Evolutionary conservation across 2,113 vertebrate species (phyloP).

Genomic region (Hippocampus mohnikei): DNA sequence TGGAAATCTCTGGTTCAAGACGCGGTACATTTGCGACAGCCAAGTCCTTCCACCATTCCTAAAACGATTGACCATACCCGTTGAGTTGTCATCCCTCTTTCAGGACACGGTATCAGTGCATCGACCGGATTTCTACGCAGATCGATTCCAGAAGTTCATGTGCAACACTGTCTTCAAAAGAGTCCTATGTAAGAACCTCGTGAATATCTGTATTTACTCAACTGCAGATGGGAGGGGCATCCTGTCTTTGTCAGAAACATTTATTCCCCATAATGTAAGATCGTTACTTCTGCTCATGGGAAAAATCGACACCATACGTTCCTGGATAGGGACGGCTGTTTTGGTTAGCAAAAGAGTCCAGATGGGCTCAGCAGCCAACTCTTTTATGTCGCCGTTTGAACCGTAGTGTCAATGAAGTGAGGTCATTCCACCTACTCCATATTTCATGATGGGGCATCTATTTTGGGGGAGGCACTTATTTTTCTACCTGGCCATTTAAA

Average conservation of each 20-base stretch:
- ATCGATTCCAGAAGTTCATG: conserved; percentile 93
- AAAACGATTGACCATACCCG: not conserved
- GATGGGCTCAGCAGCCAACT: too few relatives aligned
- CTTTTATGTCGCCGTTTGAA: too few relatives aligned
- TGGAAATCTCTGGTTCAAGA: conserved; percentile 94
- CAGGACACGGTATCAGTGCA: conserved; percentile 94
- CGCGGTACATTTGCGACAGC: conserved; percentile 72
- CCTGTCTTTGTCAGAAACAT: not conserved
- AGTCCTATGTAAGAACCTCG: conserved; percentile 74
- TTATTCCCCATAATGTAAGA: too few relatives aligned
- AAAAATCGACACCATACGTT: too few relatives aligned
- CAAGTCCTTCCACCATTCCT: not conserved
- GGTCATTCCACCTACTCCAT: too few relatives aligned
- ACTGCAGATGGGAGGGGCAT: not conserved
- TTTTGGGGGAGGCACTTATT: too few relatives aligned
- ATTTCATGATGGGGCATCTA: too few relatives aligned
- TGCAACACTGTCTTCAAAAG: conserved; percentile 84
- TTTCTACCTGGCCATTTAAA: not conserved
- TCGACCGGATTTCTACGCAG: conserved; percentile 90
- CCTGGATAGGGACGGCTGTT: too few relatives aligned
- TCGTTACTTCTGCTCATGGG: too few relatives aligned
- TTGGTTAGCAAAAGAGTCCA: too few relatives aligned
- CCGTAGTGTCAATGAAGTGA: too few relatives aligned
- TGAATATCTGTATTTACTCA: conserved; percentile 6
- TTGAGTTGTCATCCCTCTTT: not conserved